Percentiles rank a stretch among this genome's conserved stretches.
phyloP scores from a whole-genome alignment of 2,113 vertebrate species.

The Rhineura floridana region DNA sequence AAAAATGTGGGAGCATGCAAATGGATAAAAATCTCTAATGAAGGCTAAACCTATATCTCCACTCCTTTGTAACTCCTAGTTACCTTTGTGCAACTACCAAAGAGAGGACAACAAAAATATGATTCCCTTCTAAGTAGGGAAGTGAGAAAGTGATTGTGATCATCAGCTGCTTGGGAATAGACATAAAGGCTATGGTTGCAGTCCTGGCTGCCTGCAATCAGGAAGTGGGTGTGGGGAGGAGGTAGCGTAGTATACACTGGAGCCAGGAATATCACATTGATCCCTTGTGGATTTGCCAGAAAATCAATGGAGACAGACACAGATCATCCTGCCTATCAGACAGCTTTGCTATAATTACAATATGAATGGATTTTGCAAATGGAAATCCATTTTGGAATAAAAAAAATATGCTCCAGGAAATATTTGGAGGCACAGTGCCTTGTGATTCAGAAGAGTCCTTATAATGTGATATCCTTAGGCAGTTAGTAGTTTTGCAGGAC shows the following conservation, averaged over 20 bases:
- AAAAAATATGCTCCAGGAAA: not conserved
- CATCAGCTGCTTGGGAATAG: not conserved
- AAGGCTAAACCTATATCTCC: not conserved
- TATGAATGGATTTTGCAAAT: slow-evolving; percentile 10
- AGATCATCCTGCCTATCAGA: not conserved
- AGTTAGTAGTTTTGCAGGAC: not conserved
- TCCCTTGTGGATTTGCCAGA: slow-evolving; percentile 10
- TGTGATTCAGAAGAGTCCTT: slow-evolving; percentile 10
- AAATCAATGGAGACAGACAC: slow-evolving; percentile 16
- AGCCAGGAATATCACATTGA: not conserved
- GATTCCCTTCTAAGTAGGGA: not conserved
- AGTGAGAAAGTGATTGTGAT: not conserved
- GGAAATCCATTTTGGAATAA: not conserved
- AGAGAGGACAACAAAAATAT: not conserved
- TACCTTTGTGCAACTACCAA: not conserved
- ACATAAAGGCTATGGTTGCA: not conserved
- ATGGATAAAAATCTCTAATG: not conserved
- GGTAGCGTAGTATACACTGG: not conserved
- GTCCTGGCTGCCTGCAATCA: not conserved
- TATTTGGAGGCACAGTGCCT: not conserved
- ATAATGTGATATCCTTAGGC: slow-evolving; percentile 8
- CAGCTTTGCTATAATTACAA: not conserved
- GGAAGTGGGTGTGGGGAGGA: not conserved
- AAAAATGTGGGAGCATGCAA: not conserved
- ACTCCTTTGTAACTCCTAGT: too few relatives aligned